These are phyloP conservation scores for Romanogobio albipinnatus DNA, from an alignment of 2,113 vertebrate genomes.

Conservation along the genomic window DNA sequence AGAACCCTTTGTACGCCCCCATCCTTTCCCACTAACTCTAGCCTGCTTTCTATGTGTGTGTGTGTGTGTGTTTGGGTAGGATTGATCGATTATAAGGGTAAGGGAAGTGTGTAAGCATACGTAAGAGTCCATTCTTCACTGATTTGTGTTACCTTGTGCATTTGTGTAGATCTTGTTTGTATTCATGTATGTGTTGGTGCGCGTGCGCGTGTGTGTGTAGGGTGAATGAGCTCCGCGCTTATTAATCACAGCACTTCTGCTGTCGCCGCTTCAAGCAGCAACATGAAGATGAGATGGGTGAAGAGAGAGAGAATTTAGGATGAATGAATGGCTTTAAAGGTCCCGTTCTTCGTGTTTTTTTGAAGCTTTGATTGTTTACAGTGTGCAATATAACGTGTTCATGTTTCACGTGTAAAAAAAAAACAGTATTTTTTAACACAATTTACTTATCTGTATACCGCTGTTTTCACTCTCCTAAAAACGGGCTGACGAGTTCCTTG, in stretches of 20 bases:
- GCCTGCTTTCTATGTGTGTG: neutral
- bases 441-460: too few relatives aligned
- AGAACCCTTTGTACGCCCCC: constrained; percentile 35
- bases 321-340: neutral
- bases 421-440: too few relatives aligned
- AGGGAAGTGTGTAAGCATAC: neutral
- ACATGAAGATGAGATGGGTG: neutral
- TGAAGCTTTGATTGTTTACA: too few relatives aligned
- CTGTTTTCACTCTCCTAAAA: too few relatives aligned
- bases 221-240: constrained; percentile 3
- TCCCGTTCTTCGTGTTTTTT: too few relatives aligned
- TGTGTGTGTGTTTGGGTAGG: neutral
- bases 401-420: too few relatives aligned
- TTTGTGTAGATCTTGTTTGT: constrained; percentile 15
- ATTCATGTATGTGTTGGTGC: constrained; percentile 26
- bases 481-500: too few relatives aligned
- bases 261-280: neutral
- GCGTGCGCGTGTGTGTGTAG: neutral
- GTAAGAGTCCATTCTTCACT: neutral
- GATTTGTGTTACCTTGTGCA: neutral
- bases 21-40: constrained; percentile 25
- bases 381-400: too few relatives aligned
- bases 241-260: constrained; percentile 58
- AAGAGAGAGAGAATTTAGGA: neutral
- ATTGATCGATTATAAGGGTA: neutral